Base-by-base conservation (phyloP, 2,797 vertebrate genomes). In the Naso thynnoides region DNA sequence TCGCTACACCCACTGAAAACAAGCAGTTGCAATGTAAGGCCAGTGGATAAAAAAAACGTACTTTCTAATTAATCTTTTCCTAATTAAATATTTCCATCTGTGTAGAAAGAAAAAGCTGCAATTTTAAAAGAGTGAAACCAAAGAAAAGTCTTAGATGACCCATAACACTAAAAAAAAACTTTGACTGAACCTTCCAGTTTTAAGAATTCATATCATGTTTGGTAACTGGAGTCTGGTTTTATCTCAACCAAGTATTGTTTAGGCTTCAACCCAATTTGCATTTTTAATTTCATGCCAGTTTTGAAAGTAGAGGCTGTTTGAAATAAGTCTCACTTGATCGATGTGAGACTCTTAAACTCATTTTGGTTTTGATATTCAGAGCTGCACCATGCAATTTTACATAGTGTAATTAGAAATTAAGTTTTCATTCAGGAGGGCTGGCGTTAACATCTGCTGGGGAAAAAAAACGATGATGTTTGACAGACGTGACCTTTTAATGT, bases 221-320 rank as follows among this genome's bases (percentile, higher is more conserved):
- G 24, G 29, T 47, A 72, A 67, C 70, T 39, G 42, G 42, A 57
- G 33, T 74, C 49, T 69, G 66, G 49, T 42, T 45, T 62, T 79
- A 78, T 82, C 79, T 73, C 41, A 5, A 24, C 64, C 29, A 36
- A 65, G 56, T 69, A 74, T 84, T 74, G 71, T 88, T 81, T 70
- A 60, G 70, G 16, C 78, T 13, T 70, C 16, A 10, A 5, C 8
- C 44, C 39, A 66, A 77, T 84, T 89, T 79, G 66, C 83, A 78
- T 88, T 47, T 83, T 87, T 83, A 77, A 86, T 90, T 87, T 83
- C 55, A 86, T 77, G 81, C 44, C 23, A 45, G 29, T 79, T 86
- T 82, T 78, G 18, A 66, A 45, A 81, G 66, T 54, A 45, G 50
- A 62, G 14, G 14, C 44, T 45, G 21, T 76, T 76, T 61, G 42